phyloP scores from a whole-genome alignment of 2,797 vertebrate species.

The Parambassis ranga region DNA sequence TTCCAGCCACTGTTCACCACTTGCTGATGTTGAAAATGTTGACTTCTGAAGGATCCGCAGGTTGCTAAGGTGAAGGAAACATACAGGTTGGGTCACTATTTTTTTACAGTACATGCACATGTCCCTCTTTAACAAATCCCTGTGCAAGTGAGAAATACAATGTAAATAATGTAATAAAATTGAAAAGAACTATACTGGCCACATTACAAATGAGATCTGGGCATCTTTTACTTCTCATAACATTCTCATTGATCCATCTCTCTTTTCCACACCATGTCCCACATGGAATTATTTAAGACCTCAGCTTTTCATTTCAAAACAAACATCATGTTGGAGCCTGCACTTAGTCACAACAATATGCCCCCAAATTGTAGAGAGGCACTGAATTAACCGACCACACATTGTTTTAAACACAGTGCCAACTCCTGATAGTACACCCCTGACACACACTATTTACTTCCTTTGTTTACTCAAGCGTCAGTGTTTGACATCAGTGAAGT shows the following conservation, averaged over 20 bases:
- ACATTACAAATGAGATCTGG: slow-evolving; percentile 5
- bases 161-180: not conserved
- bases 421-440: slow-evolving; percentile 49
- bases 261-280: slow-evolving; percentile 27
- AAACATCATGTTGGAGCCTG: slow-evolving; percentile 55
- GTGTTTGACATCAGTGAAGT: slow-evolving; percentile 63
- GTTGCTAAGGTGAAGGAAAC: slow-evolving; percentile 80
- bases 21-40: slow-evolving; percentile 74
- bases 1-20: slow-evolving; percentile 90
- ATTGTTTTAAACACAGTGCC: slow-evolving; percentile 53
- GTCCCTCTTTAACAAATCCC: not conserved
- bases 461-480: slow-evolving; percentile 62
- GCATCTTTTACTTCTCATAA: slow-evolving; percentile 7
- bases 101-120: not conserved
- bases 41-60: slow-evolving; percentile 94
- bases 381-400: slow-evolving; percentile 53
- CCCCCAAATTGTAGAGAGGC: slow-evolving; percentile 54
- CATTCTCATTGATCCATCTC: slow-evolving; percentile 44
- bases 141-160: not conserved
- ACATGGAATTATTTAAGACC: slow-evolving; percentile 54
- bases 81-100: not conserved
- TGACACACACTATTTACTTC: slow-evolving; percentile 58
- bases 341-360: slow-evolving; percentile 49
- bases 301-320: slow-evolving; percentile 61
- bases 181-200: too few species aligned